Conservation (phyloP, 2,113 vertebrate genomes). For the Cervus canadensis region DNA sequence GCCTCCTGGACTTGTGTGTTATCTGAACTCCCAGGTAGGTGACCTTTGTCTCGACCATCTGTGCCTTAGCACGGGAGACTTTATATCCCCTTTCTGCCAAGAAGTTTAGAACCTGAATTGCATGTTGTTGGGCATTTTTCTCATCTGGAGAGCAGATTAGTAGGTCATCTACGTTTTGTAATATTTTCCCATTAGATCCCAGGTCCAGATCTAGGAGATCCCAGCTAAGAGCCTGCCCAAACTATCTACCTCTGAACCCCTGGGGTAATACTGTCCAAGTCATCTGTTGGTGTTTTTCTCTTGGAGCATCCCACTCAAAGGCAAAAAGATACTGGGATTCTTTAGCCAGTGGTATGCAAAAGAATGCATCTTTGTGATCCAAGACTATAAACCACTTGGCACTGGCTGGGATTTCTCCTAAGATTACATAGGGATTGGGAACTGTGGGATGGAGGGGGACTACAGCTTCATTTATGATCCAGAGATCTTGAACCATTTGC, state of each 20-base stretch:
- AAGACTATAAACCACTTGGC: neutral
- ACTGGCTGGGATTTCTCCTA: neutral
- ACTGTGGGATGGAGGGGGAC: neutral
- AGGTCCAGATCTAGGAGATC: neutral
- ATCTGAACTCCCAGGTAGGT: neutral
- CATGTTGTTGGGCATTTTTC: neutral
- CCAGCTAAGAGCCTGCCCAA: neutral
- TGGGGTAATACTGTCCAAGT: neutral
- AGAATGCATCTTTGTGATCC: neutral
- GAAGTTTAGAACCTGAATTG: neutral
- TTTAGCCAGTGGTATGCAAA: neutral
- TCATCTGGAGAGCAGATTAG: neutral
- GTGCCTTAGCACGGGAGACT: neutral
- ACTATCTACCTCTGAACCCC: neutral
- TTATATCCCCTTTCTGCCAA: neutral
- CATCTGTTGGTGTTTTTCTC: neutral
- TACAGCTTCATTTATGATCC: neutral
- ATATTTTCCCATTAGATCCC: neutral
- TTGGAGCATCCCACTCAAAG: neutral
- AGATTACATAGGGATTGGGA: neutral
- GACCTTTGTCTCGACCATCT: neutral
- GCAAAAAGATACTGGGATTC: neutral
- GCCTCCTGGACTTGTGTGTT: neutral
- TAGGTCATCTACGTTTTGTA: rapidly evolving
- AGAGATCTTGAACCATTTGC: neutral